A percentile compares a stretch with the other conserved stretches of the same genome.
These are phyloP conservation scores for Littorina saxatilis DNA, from an alignment of 1,140 invertebrate genomes.

Conservation along the genomic window DNA sequence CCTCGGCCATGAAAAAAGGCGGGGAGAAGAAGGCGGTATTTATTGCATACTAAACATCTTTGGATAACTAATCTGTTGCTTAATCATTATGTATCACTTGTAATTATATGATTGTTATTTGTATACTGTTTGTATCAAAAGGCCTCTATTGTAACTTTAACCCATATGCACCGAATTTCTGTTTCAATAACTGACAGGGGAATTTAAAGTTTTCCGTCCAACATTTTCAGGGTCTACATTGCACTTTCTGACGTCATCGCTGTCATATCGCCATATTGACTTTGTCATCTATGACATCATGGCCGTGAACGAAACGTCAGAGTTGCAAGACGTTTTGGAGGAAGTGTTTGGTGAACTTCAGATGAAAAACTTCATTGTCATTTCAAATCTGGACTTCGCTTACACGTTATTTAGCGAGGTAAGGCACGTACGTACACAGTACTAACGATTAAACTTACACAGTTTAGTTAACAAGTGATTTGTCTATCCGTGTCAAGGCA, in stretches of 20 bases:
- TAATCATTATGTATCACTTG: neutral
- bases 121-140: no score
- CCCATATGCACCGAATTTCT: no score
- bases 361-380: neutral
- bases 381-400: neutral
- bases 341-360: slow-evolving; percentile 1
- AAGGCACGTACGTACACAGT: no score
- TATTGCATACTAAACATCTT: no score
- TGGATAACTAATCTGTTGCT: no score
- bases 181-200: no score
- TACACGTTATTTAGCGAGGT: slow-evolving; percentile 20
- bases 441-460: no score
- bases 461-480: neutral
- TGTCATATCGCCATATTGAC: neutral
- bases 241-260: neutral
- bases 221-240: neutral
- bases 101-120: neutral
- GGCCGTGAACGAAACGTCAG: neutral
- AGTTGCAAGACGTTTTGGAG: neutral
- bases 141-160: no score
- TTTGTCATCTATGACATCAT: slow-evolving; percentile 19
- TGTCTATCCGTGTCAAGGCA: neutral
- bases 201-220: no score
- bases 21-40: no score
- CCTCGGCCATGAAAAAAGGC: no score